Evolutionary conservation across 1,140 invertebrate genomes (phyloP).

Genomic region (Sogatella furcifera): DNA sequence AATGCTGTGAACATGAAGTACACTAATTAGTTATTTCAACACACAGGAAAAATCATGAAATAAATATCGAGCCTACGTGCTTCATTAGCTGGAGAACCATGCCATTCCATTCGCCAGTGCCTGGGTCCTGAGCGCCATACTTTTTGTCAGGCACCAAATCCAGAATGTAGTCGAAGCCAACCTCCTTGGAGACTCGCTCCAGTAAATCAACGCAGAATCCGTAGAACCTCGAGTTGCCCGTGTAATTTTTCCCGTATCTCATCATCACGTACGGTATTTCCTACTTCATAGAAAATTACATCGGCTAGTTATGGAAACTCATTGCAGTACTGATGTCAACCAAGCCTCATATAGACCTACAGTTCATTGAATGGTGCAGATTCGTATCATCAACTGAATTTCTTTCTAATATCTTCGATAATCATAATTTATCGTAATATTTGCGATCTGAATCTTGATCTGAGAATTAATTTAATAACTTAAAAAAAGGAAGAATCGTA

Average conservation of each 20-base stretch:
- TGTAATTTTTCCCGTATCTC: slow-evolving; percentile 46
- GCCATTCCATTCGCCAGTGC: slow-evolving; percentile 69
- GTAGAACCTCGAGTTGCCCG: slow-evolving; percentile 58
- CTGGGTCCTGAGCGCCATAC: slow-evolving; percentile 58
- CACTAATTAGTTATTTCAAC: no score
- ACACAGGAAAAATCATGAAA: background rate
- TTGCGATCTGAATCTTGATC: no score
- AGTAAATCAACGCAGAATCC: slow-evolving; percentile 74
- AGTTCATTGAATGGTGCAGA: no score
- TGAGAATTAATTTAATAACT: no score
- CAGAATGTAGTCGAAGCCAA: slow-evolving; percentile 65
- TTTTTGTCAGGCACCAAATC: slow-evolving; percentile 62
- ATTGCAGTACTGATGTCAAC: no score
- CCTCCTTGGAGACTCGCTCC: slow-evolving; percentile 45
- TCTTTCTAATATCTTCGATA: no score
- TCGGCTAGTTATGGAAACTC: no score
- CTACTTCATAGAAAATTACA: slow-evolving; percentile 29
- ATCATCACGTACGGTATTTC: slow-evolving; percentile 62
- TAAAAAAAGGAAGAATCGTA: no score
- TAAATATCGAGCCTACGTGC: slow-evolving; percentile 40
- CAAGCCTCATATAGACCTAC: no score
- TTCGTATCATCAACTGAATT: no score
- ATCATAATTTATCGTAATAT: no score
- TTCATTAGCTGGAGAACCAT: slow-evolving; percentile 69
- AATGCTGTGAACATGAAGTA: no score